Conservation (phyloP, 64 coral and sea anemone genomes). For the Stylophora pistillata region DNA sequence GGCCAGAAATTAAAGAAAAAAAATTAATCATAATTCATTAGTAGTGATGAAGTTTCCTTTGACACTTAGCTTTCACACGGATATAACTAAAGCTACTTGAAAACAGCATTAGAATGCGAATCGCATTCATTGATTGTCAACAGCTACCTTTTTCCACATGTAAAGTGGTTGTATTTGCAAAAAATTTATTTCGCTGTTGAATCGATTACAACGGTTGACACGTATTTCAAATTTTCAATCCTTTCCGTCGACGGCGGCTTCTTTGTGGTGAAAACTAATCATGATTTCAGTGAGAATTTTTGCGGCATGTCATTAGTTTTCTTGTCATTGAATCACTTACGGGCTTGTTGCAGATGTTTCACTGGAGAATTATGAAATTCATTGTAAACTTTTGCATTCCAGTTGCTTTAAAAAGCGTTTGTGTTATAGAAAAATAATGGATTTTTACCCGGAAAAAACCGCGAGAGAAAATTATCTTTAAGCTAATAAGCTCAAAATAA, state of each 20-base stretch:
- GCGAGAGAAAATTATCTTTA: background rate
- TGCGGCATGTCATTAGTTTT: background rate
- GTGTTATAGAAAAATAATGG: background rate
- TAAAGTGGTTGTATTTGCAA: background rate
- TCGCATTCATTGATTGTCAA: background rate
- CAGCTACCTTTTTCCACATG: background rate
- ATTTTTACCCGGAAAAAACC: background rate
- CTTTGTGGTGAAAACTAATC: background rate
- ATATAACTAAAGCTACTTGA: background rate
- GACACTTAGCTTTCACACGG: background rate
- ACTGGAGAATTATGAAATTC: background rate
- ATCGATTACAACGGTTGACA: background rate
- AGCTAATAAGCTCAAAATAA: constrained; percentile 1
- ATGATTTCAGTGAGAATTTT: background rate
- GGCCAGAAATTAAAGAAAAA: background rate
- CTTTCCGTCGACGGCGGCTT: constrained; percentile 10
- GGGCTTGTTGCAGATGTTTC: background rate
- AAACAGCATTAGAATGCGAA: background rate
- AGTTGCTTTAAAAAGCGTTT: background rate
- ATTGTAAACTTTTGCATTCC: background rate
- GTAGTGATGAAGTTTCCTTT: background rate
- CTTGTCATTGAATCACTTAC: background rate
- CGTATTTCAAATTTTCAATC: background rate
- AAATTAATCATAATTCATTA: background rate
- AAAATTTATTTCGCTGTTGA: background rate